Conservation (phyloP, 2,113 vertebrate species). For the Bujurquina vittata region DNA sequence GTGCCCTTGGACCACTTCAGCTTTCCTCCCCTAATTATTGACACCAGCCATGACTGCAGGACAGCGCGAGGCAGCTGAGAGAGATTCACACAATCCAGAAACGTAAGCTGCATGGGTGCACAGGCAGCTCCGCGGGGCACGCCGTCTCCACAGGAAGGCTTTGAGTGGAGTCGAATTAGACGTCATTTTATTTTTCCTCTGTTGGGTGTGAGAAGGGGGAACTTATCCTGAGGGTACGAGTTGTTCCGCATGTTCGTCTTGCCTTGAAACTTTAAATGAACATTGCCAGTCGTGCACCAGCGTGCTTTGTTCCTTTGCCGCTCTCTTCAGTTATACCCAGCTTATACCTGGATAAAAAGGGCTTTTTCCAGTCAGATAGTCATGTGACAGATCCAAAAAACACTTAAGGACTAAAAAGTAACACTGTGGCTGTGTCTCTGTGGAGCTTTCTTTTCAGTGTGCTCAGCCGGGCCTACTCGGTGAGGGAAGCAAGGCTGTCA, state of each 20-base stretch:
- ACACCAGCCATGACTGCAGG: conserved; percentile 25
- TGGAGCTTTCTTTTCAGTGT: conserved; percentile 10
- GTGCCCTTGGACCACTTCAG: conserved; percentile 50
- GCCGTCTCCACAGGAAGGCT: conserved; percentile 23
- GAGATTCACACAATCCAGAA: conserved; percentile 61
- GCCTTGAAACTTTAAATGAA: not conserved
- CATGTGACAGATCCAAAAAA: conserved; percentile 14
- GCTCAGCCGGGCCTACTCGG: conserved; percentile 33
- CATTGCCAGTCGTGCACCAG: not conserved
- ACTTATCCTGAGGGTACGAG: not conserved
- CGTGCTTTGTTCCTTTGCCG: not conserved
- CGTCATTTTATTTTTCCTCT: conserved; percentile 34
- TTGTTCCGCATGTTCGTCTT: conserved; percentile 26
- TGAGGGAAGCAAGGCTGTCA: no score
- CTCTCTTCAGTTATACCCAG: not conserved
- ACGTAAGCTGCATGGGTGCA: conserved; percentile 42
- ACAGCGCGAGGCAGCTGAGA: conserved; percentile 41
- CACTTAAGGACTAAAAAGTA: conserved; percentile 18
- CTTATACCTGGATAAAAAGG: not conserved
- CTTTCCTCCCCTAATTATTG: conserved; percentile 50
- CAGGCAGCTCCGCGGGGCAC: conserved; percentile 35
- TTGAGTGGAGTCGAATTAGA: conserved; percentile 23
- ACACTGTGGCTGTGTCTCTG: not conserved
- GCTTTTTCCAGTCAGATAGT: not conserved
- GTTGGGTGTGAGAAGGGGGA: not conserved